Evolutionary conservation across 2,888 invertebrate species (phyloP), one percentile per base, ranked within the genome.

Genomic region (Crepidodera aurea): DNA sequence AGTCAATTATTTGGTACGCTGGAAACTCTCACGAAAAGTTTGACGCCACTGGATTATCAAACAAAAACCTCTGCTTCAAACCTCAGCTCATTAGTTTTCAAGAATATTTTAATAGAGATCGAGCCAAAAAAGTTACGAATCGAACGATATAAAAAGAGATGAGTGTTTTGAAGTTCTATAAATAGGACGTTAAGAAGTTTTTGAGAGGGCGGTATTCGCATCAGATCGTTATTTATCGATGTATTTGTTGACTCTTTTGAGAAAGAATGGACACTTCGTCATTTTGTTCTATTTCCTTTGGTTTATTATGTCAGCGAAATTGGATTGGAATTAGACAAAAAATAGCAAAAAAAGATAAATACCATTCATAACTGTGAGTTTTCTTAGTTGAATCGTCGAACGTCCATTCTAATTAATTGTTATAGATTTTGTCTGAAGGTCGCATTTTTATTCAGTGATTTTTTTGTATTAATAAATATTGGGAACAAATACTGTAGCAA

Each of bases 21-120:
- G n/a, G n/a, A n/a, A n/a, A n/a, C n/a, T n/a, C n/a, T n/a, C n/a
- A n/a, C n/a, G n/a, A 32, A 32, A n/a, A 32, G 10, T 7, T 32
- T 32, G 7, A 32, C 32, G 32, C 32, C 32, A 32, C 32, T 32
- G 32, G 10, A n/a, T 2, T 10, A n/a, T n/a, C n/a, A n/a, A n/a
- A 10, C 10, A 37, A 53, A 22, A 54, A 55, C 42, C 50, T 58
- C 57, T 27, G 37, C 29, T 32, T 40, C 25, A 34, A n/a, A 54
- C 56, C 40, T 32, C 62, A 56, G 56, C 60, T 64, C 62, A 66
- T 66, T 62, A 58, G 44, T 54, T 37, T 48, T 18, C 13, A 51
- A 27, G 37, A 39, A 54, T 51, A 44, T 51, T 46, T 51, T 48
- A 42, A 51, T 39, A 51, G 29, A 40, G 19, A 42, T 29, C 39